Evolutionary conservation across 2,113 vertebrate species (phyloP).

Genomic region (Halichoeres trimaculatus): DNA sequence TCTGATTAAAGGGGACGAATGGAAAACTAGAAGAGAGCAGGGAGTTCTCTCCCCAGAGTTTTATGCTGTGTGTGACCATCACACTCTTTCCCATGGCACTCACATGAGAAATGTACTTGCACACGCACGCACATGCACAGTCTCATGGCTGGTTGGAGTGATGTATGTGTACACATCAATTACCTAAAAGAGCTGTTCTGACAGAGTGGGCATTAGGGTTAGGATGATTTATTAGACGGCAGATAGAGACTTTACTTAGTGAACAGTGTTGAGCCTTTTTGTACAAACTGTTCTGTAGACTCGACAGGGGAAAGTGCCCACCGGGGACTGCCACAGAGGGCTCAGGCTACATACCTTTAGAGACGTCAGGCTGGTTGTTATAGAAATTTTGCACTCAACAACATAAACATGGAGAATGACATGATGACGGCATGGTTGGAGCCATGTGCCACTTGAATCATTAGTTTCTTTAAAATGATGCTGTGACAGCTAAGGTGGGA

Average conservation of each 20-base stretch:
- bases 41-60: constrained; percentile 53
- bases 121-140: not conserved
- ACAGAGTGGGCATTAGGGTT: not conserved
- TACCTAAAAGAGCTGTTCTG: not conserved
- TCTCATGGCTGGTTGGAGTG: not conserved
- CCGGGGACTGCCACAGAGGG: not conserved
- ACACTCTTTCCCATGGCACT: constrained; percentile 49
- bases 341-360: not conserved
- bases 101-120: constrained; percentile 23
- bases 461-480: too few relatives aligned
- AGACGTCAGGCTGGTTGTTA: not conserved
- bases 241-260: not conserved
- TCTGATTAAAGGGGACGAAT: constrained; percentile 63
- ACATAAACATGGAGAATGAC: not conserved
- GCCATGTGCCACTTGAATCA: too few relatives aligned
- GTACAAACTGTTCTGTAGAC: not conserved
- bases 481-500: too few relatives aligned
- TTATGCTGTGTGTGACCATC: constrained; percentile 48
- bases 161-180: not conserved
- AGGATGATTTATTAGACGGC: not conserved
- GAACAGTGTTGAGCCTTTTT: not conserved
- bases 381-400: not conserved
- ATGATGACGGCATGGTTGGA: not conserved
- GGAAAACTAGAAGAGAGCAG: constrained; percentile 51
- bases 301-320: not conserved